phyloP scores from a whole-genome alignment of 2,113 vertebrate species.

The Ophiodon elongatus region DNA sequence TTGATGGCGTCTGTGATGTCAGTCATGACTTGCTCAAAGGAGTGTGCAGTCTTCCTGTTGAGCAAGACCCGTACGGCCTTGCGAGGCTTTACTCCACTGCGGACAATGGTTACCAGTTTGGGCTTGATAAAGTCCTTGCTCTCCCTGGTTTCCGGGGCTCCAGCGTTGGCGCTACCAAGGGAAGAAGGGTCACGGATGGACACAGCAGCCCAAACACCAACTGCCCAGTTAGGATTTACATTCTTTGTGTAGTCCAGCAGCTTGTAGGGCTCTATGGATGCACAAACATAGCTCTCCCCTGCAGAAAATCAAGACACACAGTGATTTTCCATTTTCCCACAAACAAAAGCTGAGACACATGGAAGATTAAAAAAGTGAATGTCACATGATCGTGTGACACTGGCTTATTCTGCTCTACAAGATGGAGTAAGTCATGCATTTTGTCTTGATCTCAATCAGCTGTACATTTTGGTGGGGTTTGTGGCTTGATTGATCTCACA shows the following conservation, averaged over 20 bases:
- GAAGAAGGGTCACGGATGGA: conserved; percentile 87
- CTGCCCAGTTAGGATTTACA: conserved; percentile 98
- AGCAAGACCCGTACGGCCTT: conserved; percentile 96
- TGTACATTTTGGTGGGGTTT: neutral
- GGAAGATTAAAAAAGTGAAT: neutral
- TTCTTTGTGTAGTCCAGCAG: conserved; percentile 98
- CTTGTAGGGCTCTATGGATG: conserved; percentile 96
- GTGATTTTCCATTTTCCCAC: neutral
- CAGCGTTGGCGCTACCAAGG: conserved; percentile 88
- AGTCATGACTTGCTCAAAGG: conserved; percentile 97
- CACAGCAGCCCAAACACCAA: conserved; percentile 88
- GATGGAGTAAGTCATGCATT: neutral
- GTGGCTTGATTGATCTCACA: neutral
- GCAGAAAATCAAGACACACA: conserved; percentile 45
- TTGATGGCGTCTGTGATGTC: conserved; percentile 98
- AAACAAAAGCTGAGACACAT: neutral
- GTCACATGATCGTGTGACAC: neutral
- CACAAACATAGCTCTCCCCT: conserved; percentile 98
- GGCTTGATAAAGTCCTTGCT: conserved; percentile 96
- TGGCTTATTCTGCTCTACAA: neutral
- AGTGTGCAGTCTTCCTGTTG: conserved; percentile 99
- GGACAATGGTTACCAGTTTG: conserved; percentile 97
- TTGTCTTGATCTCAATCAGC: neutral
- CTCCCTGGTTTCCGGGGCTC: conserved; percentile 87
- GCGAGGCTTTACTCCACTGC: conserved; percentile 96